Percentiles rank a stretch among this genome's conserved stretches.
Conservation (phyloP, 2,797 vertebrate genomes). For the Lepus oiostolus region DNA sequence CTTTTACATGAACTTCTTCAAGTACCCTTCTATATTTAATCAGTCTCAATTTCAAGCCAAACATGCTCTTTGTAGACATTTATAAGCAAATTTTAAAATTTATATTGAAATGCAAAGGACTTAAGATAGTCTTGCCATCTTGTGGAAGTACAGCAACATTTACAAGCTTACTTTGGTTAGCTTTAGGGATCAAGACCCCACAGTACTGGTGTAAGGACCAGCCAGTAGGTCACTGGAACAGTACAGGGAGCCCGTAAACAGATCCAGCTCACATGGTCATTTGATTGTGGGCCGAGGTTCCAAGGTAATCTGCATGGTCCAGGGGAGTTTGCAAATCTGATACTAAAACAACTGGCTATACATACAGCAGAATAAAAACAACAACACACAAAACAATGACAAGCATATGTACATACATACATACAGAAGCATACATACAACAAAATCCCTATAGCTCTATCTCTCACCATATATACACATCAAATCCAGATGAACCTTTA, state of each 20-base stretch:
- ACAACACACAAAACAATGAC: background rate
- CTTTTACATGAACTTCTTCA: too few species aligned
- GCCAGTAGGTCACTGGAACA: accelerated
- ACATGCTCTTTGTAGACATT: background rate
- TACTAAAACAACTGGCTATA: background rate
- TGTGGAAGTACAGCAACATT: background rate
- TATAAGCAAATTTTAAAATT: background rate
- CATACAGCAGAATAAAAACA: too few species aligned
- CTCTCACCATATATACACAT: background rate
- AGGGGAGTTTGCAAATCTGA: background rate
- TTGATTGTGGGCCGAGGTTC: background rate
- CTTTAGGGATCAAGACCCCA: background rate
- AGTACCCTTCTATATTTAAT: background rate
- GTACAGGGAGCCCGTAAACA: too few species aligned
- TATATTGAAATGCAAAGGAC: background rate
- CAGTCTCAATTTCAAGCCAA: background rate
- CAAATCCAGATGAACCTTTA: background rate
- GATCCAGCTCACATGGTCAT: accelerated
- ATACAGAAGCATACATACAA: too few species aligned
- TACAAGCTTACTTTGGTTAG: background rate
- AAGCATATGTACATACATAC: too few species aligned
- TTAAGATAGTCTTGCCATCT: background rate
- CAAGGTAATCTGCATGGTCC: background rate
- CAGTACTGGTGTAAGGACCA: accelerated
- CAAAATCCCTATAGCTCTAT: background rate